These are phyloP conservation scores for Empidonax traillii DNA, from an alignment of 2,113 vertebrate species.

Conservation along the genomic window DNA sequence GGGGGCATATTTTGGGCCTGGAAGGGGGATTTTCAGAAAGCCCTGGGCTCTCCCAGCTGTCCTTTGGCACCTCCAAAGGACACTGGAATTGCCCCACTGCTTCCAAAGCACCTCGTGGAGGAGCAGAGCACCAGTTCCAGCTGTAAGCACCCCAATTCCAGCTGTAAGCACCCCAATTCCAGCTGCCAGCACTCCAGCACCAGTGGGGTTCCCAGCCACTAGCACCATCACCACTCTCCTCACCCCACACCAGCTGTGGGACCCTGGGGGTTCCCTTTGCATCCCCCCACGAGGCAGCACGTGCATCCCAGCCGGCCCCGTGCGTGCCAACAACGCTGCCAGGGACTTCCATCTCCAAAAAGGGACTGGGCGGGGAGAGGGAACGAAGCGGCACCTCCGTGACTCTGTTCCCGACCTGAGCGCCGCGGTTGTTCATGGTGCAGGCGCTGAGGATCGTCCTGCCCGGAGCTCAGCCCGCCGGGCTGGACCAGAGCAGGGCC, in stretches of 20 bases:
- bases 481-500: background rate
- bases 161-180: no score
- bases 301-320: background rate
- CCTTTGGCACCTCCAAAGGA: background rate
- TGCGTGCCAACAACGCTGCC: background rate
- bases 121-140: background rate
- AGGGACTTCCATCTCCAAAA: background rate
- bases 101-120: background rate
- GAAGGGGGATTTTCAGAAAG: background rate
- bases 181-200: background rate
- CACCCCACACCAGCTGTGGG: accelerated
- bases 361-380: background rate
- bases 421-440: background rate
- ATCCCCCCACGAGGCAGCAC: background rate
- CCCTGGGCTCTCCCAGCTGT: accelerated
- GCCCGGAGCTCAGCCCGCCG: background rate
- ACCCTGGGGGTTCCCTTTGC: accelerated
- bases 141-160: background rate
- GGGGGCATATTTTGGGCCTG: background rate
- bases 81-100: accelerated
- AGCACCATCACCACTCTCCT: background rate
- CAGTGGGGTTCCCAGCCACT: no score
- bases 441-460: accelerated
- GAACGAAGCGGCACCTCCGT: background rate
- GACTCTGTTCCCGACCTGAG: background rate